phyloP scores from a whole-genome alignment of 2,797 vertebrate species.

The Avahi laniger region DNA sequence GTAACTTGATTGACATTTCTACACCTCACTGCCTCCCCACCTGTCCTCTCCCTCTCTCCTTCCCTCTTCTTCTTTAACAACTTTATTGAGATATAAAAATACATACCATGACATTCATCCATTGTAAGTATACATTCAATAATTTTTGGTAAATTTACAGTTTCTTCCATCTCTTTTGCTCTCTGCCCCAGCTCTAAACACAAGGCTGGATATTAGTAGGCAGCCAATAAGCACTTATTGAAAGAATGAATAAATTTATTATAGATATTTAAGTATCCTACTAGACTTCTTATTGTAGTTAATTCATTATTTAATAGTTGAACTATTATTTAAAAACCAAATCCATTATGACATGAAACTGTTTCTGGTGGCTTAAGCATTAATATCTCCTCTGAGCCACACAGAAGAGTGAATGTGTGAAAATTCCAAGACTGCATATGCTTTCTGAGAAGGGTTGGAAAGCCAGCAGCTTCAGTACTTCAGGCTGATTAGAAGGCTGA shows the following conservation, averaged over 20 bases:
- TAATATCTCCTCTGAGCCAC: background rate
- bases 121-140: background rate
- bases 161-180: background rate
- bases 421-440: background rate
- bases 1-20: background rate
- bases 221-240: background rate
- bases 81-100: background rate
- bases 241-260: background rate
- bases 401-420: fast-evolving
- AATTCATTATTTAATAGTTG: background rate
- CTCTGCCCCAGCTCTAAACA: background rate
- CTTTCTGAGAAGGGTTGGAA: background rate
- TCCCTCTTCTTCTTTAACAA: background rate
- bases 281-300: background rate
- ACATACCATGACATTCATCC: background rate
- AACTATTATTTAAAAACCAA: background rate
- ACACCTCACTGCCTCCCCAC: no score
- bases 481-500: background rate
- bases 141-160: background rate
- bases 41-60: background rate
- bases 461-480: background rate
- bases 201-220: background rate
- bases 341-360: background rate
- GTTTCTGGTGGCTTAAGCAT: background rate
- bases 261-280: background rate